A percentile compares a stretch with the other conserved stretches of the same genome.
phyloP scores from a whole-genome alignment of 2,113 vertebrate genomes.

The Pterocles orientalis region DNA sequence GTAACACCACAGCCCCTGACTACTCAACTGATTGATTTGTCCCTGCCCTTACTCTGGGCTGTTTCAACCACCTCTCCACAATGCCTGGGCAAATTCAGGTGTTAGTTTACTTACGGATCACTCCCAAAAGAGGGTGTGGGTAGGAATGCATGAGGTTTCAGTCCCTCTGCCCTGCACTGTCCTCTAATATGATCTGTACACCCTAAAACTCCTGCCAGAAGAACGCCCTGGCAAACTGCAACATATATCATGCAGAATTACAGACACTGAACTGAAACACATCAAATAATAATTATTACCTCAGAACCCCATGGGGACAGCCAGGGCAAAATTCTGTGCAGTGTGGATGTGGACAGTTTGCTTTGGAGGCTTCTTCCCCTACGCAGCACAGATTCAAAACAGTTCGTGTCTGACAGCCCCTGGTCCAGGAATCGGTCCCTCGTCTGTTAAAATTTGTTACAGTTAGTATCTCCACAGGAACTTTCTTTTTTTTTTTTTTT shows the following conservation, averaged over 20 bases:
- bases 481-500: no score
- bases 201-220: background rate
- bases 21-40: fast-evolving
- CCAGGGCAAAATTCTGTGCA: background rate
- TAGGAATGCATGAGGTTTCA: background rate
- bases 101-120: background rate
- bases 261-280: background rate
- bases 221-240: background rate
- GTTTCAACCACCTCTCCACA: background rate
- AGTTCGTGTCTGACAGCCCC: background rate
- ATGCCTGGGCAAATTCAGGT: background rate
- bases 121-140: background rate
- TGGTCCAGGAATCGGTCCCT: background rate
- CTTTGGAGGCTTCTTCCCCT: background rate
- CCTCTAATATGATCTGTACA: background rate
- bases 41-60: no score
- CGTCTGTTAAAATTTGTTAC: background rate
- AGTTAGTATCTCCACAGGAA: background rate
- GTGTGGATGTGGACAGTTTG: background rate
- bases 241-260: background rate
- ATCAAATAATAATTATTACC: background rate
- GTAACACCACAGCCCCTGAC: background rate
- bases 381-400: background rate
- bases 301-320: background rate
- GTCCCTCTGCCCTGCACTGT: background rate